These are phyloP conservation scores for Rhagoletis zephyria DNA, from an alignment of 1,140 invertebrate genomes.

Conservation along the genomic window DNA sequence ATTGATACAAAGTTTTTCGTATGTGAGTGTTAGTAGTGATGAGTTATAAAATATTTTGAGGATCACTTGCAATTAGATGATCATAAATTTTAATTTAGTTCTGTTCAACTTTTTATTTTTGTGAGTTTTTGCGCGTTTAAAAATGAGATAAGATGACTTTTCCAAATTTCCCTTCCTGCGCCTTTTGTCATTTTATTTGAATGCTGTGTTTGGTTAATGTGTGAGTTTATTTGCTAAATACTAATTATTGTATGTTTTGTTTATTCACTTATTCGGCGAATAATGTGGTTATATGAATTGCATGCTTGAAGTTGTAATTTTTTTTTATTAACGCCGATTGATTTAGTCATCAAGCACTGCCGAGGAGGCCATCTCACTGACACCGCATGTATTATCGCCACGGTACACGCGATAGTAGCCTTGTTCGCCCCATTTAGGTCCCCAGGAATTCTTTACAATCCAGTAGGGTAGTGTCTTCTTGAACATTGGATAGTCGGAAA, in stretches of 20 bases:
- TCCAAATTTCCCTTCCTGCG: background rate
- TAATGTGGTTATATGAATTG: slow-evolving; percentile 4
- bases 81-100: background rate
- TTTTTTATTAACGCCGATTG: slow-evolving; percentile 20
- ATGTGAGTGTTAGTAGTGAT: slow-evolving; percentile 9
- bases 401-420: slow-evolving; percentile 96
- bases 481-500: slow-evolving; percentile 86
- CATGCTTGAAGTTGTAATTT: background rate
- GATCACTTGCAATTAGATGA: background rate
- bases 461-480: slow-evolving; percentile 89
- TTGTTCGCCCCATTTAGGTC: slow-evolving; percentile 84
- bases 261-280: slow-evolving; percentile 24
- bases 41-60: slow-evolving; percentile 9
- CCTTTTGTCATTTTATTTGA: too few relatives aligned
- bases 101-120: background rate
- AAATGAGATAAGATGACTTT: background rate
- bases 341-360: slow-evolving; percentile 77
- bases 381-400: slow-evolving; percentile 94
- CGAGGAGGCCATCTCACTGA: slow-evolving; percentile 92
- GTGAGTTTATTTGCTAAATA: slow-evolving; percentile 29
- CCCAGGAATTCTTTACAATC: slow-evolving; percentile 96
- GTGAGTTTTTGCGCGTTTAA: background rate
- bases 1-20: slow-evolving; percentile 10
- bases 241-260: slow-evolving; percentile 30
- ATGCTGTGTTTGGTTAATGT: background rate